Evolutionary conservation across 1,140 invertebrate genomes (phyloP), one percentile per base, ranked within the genome.

Genomic region (Dendroctonus ponderosae): DNA sequence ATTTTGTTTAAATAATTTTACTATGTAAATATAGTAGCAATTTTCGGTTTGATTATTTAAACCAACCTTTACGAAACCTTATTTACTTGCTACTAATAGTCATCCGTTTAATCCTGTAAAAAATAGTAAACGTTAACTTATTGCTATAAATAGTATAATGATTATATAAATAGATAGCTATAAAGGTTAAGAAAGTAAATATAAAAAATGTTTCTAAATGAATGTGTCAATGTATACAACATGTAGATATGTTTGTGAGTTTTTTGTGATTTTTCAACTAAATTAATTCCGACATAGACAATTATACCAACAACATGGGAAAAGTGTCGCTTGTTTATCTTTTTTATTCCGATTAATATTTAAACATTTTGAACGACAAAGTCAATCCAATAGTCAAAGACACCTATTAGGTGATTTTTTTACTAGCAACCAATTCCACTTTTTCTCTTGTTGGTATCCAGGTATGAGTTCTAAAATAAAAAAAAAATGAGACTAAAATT

Each of bases 171-270:
- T 48, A 48, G 14, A 14, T 48, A 48, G 46, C 7, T 48, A 48
- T 48, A 48, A 48, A 48, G 14, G 14, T 14, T 48, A 48, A n/a
- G 46, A 14, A 48, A 26, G 26, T 48, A 48, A 6, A 11, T 48
- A 48, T 14, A 14, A 14, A 46, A 48, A 14, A 11, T 48, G 46
- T 48, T 48, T 48, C 14, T 48, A 48, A 48, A 48, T 48, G 14
- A 48, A 48, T 48, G 46, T 48, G 46, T 48, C 46, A 48, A 48
- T 48, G 46, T 48, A 48, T 48, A 48, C 46, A 48, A 48, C 5
- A 5, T 48, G 46, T 48, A 48, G 46, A 48, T 48, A 48, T 11
- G 26, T 26, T n/a, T n/a, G n/a, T 26, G 26, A 26, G 26, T 26
- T 26, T 26, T 26, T 26, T 26, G 26, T 1, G 26, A 26, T 2